Percentiles rank a stretch among this genome's conserved stretches.
These are phyloP conservation scores for Molossus alvarezi DNA, from an alignment of 2,797 vertebrate species.

Conservation along the genomic window DNA sequence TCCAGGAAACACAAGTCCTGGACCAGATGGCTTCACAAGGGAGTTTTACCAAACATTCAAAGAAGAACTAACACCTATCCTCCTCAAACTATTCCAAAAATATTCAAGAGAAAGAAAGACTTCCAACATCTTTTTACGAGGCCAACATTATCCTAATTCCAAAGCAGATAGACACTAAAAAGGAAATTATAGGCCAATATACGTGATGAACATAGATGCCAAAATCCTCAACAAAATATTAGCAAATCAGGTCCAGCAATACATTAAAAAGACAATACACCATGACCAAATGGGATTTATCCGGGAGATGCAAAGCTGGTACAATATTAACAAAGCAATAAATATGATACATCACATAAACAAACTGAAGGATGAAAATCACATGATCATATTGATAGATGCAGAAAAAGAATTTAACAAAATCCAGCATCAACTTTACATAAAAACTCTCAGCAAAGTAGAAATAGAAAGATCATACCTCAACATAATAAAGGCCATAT, in stretches of 20 bases:
- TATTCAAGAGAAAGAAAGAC: no score
- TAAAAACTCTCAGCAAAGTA: neutral
- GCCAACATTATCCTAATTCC: neutral
- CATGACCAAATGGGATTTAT: neutral
- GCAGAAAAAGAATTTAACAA: neutral
- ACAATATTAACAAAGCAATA: neutral
- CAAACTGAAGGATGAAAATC: neutral
- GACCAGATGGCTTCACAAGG: no score
- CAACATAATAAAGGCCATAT: neutral
- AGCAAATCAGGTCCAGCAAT: neutral
- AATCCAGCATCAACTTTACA: neutral
- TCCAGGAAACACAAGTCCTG: no score
- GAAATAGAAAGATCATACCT: neutral
- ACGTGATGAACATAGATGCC: neutral
- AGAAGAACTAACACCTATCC: neutral
- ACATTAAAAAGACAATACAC: neutral
- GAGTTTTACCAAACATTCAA: neutral
- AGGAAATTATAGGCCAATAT: neutral
- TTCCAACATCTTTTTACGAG: no score
- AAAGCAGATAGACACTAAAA: neutral
- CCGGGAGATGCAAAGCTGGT: neutral
- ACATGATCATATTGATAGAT: neutral
- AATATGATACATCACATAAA: neutral
- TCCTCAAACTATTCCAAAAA: no score
- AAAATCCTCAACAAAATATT: neutral